Evolutionary conservation across 2,113 vertebrate genomes (phyloP).

Genomic region (Salvelinus alpinus): DNA sequence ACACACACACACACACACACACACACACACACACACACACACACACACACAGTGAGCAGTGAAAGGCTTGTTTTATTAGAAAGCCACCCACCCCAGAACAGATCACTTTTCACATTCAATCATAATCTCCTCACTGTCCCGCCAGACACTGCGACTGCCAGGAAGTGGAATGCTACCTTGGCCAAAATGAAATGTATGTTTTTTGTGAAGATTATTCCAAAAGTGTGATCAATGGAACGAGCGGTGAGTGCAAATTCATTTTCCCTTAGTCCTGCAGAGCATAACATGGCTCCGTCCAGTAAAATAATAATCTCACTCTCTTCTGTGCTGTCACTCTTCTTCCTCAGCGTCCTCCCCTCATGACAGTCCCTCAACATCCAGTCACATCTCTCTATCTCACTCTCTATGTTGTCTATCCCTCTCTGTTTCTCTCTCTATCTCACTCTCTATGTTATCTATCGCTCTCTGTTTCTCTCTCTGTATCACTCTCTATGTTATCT

Average conservation of each 20-base stretch:
- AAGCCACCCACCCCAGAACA: constrained; percentile 57
- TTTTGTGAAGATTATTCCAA: neutral
- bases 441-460: too few species aligned
- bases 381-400: too few species aligned
- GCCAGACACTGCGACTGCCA: constrained; percentile 55
- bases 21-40: too few species aligned
- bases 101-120: constrained; percentile 72
- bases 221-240: neutral
- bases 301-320: neutral
- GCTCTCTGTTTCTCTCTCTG: too few species aligned
- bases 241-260: neutral
- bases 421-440: too few species aligned
- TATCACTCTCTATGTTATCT: too few species aligned
- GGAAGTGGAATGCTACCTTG: constrained; percentile 59
- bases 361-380: too few species aligned
- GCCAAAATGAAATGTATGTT: neutral
- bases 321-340: neutral
- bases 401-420: too few species aligned
- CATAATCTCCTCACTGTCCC: constrained; percentile 64
- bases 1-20: constrained; percentile 12
- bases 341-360: neutral
- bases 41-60: constrained; percentile 25
- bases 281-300: neutral
- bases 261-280: neutral
- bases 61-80: constrained; percentile 72